Evolutionary conservation across 2,888 invertebrate species (phyloP), one percentile per base, ranked within the genome.

Genomic region (Dynastes tityus): DNA sequence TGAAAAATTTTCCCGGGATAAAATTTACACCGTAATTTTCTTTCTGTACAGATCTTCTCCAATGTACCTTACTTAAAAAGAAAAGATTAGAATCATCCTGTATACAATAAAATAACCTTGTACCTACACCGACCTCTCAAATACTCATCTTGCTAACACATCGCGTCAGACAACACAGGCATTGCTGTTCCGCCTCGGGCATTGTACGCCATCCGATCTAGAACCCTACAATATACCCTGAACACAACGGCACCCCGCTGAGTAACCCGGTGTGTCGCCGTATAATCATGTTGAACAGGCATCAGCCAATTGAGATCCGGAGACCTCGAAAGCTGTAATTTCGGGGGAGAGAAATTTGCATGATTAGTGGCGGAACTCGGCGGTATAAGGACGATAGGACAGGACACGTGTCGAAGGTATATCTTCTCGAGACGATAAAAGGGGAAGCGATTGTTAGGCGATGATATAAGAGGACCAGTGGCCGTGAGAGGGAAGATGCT

Each of bases 271-370:
- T 78, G 13, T 22, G 74, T 75, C 74, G 74, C 32, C 75, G 74
- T 78, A 68, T 75, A 78, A 71, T 77, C 77, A 63, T 77, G 77
- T 77, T 51, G 64, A 77, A 61, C 77, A 71, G 77, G 51, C 71
- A 58, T 58, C 55, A 64, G 70, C 77, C 71, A 77, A 77, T 77
- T 32, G 71, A 71, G 61, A 64, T 51, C 77, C 73, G 22, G 63
- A 27, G 63, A 40, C 49, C 58, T 71, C 49, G 64, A 77, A 63
- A 71, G 58, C 63, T 77, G 71, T 71, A 77, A 77, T 77, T 77
- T 77, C 63, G 67, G 77, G 58, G 45, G 8, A 45, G 55, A 73
- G 73, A 71, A 77, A 77, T 77, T 77, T 77, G 71, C 77, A 77
- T 77, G 77, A 77, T 77, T 77, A 77, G 77, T 71, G 77, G 77